These are phyloP conservation scores for Diorhabda sublineata DNA, from an alignment of 1,140 invertebrate species.

Conservation along the genomic window DNA sequence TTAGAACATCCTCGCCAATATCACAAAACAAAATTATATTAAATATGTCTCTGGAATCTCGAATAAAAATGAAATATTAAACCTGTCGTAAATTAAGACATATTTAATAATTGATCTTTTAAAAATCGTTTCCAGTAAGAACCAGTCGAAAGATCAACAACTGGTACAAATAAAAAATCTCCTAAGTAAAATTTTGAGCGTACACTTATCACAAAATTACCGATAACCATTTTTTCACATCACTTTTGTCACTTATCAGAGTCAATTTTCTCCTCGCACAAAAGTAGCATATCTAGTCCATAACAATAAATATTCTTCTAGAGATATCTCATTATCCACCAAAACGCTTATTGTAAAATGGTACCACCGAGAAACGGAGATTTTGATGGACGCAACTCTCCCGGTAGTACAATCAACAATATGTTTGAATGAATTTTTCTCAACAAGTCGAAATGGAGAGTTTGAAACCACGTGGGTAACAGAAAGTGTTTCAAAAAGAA, in stretches of 20 bases:
- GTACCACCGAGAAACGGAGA: constrained; percentile 11
- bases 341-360: neutral
- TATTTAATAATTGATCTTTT: constrained; percentile 13
- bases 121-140: neutral
- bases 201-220: constrained; percentile 9
- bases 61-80: neutral
- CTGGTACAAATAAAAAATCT: constrained; percentile 4
- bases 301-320: neutral
- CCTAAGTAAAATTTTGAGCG: constrained; percentile 11
- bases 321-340: neutral
- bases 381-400: neutral
- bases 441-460: neutral
- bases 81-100: neutral
- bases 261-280: constrained; percentile 9
- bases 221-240: neutral
- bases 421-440: neutral
- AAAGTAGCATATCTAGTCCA: neutral
- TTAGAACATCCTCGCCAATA: constrained; percentile 4
- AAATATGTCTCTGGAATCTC: neutral
- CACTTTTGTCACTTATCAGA: constrained; percentile 8
- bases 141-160: constrained; percentile 7
- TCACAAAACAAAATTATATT: neutral
- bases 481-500: neutral
- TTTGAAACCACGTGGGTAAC: constrained; percentile 19
- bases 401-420: neutral